Evolutionary conservation across 64 coral and sea anemone genomes (phyloP).

Genomic region (Acropora yongei): DNA sequence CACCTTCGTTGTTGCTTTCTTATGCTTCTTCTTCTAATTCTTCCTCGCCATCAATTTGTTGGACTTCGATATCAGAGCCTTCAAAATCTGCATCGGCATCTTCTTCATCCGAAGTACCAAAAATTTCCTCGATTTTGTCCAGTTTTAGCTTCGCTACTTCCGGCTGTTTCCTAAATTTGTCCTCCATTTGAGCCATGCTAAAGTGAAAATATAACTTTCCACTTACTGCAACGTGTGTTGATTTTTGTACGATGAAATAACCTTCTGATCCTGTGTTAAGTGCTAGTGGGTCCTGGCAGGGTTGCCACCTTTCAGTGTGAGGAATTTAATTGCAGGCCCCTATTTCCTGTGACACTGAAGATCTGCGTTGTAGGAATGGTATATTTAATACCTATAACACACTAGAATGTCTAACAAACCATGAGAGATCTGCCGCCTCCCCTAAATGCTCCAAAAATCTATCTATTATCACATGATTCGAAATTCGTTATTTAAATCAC

Average conservation of each 20-base stretch:
- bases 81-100: not conserved
- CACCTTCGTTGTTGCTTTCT: not conserved
- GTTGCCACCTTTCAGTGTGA: conserved; percentile 15
- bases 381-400: too few relatives aligned
- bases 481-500: conserved; percentile 16
- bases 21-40: not conserved
- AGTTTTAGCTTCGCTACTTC: not conserved
- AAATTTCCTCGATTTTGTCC: not conserved
- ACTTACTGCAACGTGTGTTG: conserved; percentile 9
- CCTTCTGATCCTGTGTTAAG: conserved; percentile 20
- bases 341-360: conserved; percentile 3
- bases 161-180: not conserved
- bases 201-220: conserved; percentile 12
- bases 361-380: not conserved
- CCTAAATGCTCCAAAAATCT: not conserved
- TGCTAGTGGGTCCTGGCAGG: conserved; percentile 4
- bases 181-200: conserved; percentile 12
- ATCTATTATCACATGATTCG: conserved; percentile 15
- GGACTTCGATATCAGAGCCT: too few relatives aligned
- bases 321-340: conserved; percentile 11
- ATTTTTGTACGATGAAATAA: conserved; percentile 11
- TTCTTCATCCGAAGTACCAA: not conserved
- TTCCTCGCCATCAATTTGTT: too few relatives aligned
- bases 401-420: too few relatives aligned
- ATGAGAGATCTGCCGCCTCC: too few relatives aligned